These are phyloP conservation scores for Dryobota labecula DNA, from an alignment of 2,888 invertebrate species.

Conservation along the genomic window DNA sequence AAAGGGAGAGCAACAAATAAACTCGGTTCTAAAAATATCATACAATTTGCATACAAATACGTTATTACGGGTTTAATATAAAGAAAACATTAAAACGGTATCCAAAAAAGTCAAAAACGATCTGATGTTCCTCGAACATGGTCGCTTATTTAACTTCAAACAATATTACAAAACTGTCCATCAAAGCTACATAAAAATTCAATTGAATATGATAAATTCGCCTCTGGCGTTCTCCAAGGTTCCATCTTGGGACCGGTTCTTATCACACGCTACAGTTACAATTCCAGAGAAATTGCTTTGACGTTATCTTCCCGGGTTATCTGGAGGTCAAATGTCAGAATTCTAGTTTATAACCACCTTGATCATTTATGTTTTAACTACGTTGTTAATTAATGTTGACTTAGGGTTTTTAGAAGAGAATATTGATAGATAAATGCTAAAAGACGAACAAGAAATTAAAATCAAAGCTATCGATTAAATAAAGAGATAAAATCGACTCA, in stretches of 20 bases:
- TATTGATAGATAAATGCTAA: constrained; percentile 2
- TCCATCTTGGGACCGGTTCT: constrained; percentile 63
- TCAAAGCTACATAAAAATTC: constrained; percentile 53
- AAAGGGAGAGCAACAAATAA: not conserved
- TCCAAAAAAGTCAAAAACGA: constrained; percentile 18
- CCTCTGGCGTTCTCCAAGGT: constrained; percentile 62
- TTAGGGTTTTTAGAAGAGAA: constrained; percentile 21
- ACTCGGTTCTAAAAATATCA: not conserved
- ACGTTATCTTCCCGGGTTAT: constrained; percentile 70
- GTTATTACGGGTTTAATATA: constrained; percentile 14
- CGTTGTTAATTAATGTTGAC: constrained; percentile 42
- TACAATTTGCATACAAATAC: constrained; percentile 28
- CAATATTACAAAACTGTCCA: constrained; percentile 46
- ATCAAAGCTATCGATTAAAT: constrained; percentile 35
- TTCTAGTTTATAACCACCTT: constrained; percentile 63
- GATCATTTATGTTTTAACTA: constrained; percentile 40
- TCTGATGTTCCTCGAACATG: constrained; percentile 10
- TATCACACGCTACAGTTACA: constrained; percentile 64
- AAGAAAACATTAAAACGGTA: constrained; percentile 6
- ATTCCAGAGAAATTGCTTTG: constrained; percentile 68
- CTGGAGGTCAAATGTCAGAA: constrained; percentile 66
- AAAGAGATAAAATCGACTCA: constrained; percentile 29
- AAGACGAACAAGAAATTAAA: constrained; percentile 28
- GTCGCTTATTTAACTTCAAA: constrained; percentile 36
- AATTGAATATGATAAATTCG: constrained; percentile 50